These are phyloP conservation scores for Apodemus sylvaticus DNA, from an alignment of 2,113 vertebrate species.

Conservation along the genomic window DNA sequence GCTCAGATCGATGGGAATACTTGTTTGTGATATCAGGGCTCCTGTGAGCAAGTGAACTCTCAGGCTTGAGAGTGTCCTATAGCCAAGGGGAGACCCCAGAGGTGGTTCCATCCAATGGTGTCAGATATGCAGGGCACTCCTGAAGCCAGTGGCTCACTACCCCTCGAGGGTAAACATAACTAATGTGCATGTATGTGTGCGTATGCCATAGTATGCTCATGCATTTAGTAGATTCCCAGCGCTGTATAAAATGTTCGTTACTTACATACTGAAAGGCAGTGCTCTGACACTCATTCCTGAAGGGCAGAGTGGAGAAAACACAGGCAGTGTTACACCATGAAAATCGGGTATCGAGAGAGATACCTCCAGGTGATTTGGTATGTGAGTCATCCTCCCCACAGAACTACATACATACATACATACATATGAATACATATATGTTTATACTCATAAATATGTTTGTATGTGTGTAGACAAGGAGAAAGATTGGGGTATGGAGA, in stretches of 20 bases:
- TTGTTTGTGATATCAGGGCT: neutral
- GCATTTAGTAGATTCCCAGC: neutral
- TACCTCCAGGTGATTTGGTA: neutral
- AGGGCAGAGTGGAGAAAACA: neutral
- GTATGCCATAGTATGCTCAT: neutral
- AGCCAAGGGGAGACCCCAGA: neutral
- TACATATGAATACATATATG: neutral
- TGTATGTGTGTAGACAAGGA: neutral
- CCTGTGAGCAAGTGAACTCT: neutral
- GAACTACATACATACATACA: too few relatives aligned
- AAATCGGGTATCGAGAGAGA: neutral
- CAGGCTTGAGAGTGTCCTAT: neutral
- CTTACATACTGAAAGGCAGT: neutral
- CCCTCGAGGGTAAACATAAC: neutral
- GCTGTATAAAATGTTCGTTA: neutral
- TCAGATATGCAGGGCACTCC: neutral
- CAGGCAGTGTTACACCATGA: neutral
- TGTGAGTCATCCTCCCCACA: neutral
- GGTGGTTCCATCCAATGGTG: neutral
- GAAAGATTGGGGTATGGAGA: neutral
- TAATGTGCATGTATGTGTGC: neutral
- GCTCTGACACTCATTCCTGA: neutral
- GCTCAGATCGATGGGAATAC: neutral
- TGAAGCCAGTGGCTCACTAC: neutral
- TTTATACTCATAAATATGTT: neutral